These are phyloP conservation scores for Noturus placidus DNA, from an alignment of 2,113 vertebrate species.

Conservation along the genomic window DNA sequence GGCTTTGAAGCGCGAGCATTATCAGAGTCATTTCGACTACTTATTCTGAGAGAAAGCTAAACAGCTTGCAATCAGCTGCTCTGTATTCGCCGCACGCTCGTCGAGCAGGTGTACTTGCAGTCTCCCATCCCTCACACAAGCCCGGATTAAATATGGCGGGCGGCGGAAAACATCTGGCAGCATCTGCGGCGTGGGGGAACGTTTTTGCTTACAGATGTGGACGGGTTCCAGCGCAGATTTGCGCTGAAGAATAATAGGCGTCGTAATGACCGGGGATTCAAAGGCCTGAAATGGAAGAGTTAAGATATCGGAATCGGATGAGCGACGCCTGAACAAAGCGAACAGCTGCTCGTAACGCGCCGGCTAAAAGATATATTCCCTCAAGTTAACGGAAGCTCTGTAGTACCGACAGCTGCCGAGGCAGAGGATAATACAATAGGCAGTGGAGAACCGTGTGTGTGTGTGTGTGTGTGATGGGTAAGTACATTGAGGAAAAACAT, in stretches of 20 bases:
- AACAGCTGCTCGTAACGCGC: conserved; percentile 71
- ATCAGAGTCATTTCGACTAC: not conserved
- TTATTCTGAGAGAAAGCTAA: not conserved
- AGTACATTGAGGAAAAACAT: conserved; percentile 68
- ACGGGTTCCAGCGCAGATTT: conserved; percentile 66
- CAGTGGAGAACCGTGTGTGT: conserved; percentile 19
- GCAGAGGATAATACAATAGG: conserved; percentile 71
- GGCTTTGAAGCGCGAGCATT: not conserved
- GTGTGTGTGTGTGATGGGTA: conserved; percentile 53
- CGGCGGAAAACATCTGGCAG: conserved; percentile 59
- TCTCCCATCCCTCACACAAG: conserved; percentile 18
- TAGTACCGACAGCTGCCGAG: conserved; percentile 69
- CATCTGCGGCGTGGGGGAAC: conserved; percentile 46
- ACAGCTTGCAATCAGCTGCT: conserved; percentile 33
- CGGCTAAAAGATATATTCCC: conserved; percentile 68
- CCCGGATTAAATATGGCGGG: conserved; percentile 35
- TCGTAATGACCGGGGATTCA: conserved; percentile 72
- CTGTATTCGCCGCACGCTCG: not conserved
- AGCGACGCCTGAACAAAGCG: conserved; percentile 69
- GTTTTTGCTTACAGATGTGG: conserved; percentile 53
- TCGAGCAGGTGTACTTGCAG: conserved; percentile 29
- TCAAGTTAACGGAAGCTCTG: conserved; percentile 67
- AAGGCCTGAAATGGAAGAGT: conserved; percentile 70
- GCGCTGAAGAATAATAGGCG: conserved; percentile 58
- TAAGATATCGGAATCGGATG: conserved; percentile 75